A percentile compares a stretch with the other conserved stretches of the same genome.
These are phyloP conservation scores for Camponotus pennsylvanicus DNA, from an alignment of 1,140 invertebrate species.

Conservation along the genomic window DNA sequence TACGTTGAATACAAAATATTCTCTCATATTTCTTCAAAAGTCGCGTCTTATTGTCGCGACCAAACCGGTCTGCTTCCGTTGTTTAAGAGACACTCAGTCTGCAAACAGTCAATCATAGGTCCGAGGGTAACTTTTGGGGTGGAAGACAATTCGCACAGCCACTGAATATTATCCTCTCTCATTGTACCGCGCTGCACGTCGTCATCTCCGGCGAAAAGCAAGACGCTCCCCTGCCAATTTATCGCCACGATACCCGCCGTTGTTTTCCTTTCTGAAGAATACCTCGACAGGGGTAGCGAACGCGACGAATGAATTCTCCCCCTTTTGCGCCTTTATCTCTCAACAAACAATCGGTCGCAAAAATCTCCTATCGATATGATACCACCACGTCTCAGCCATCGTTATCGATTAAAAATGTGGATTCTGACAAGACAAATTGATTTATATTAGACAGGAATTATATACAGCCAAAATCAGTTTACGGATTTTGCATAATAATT, in stretches of 20 bases:
- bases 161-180: constrained; percentile 67
- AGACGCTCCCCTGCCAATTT: constrained; percentile 74
- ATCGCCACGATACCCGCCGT: constrained; percentile 61
- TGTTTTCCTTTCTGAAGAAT: constrained; percentile 69
- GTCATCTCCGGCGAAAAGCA: constrained; percentile 68
- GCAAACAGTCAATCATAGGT: constrained; percentile 70
- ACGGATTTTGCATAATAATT: background rate
- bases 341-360: constrained; percentile 2
- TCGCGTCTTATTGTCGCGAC: constrained; percentile 40
- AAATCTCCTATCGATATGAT: background rate
- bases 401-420: background rate
- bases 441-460: background rate
- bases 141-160: constrained; percentile 67
- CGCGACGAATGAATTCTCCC: constrained; percentile 51
- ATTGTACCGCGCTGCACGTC: constrained; percentile 69
- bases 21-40: constrained; percentile 37
- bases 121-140: constrained; percentile 48
- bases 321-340: background rate
- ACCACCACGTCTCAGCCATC: background rate
- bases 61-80: constrained; percentile 56
- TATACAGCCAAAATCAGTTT: background rate
- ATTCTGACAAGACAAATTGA: background rate
- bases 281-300: constrained; percentile 57
- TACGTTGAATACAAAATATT: constrained; percentile 13
- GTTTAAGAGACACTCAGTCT: constrained; percentile 68